Evolutionary conservation across 2,888 invertebrate genomes (phyloP).

Genomic region (Nesidiocoris tenuis): DNA sequence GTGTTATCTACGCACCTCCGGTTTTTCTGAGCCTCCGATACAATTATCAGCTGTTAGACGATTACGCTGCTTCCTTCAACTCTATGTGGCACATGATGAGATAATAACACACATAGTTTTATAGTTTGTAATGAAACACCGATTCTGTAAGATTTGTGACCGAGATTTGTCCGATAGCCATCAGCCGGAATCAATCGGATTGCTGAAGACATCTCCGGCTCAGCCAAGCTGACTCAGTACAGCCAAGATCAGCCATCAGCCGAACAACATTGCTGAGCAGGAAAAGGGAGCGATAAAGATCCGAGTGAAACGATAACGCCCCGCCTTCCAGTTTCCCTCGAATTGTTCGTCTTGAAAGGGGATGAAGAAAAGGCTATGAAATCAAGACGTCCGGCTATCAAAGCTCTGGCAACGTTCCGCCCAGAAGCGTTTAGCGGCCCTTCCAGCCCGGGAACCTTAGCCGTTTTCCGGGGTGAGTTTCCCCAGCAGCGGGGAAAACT

Average conservation of each 20-base stretch:
- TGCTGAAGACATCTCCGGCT: too few relatives aligned
- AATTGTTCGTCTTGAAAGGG: neutral
- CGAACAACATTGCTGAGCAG: neutral
- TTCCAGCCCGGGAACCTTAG: conserved; percentile 6
- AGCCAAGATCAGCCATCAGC: neutral
- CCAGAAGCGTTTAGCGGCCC: conserved; percentile 10
- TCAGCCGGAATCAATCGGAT: too few relatives aligned
- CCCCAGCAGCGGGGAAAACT: conserved; percentile 1
- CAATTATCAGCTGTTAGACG: too few relatives aligned
- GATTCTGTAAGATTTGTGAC: too few relatives aligned
- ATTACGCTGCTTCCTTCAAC: too few relatives aligned
- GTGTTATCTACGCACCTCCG: too few relatives aligned
- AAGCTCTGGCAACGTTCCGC: conserved; percentile 3
- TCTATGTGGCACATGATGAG: too few relatives aligned
- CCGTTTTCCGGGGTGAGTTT: neutral
- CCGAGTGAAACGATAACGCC: conserved; percentile 20
- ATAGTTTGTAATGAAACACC: too few relatives aligned
- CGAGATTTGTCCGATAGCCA: too few relatives aligned
- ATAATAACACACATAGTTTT: too few relatives aligned
- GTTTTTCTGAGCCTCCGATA: too few relatives aligned
- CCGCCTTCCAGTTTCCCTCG: neutral
- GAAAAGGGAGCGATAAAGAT: conserved; percentile 32
- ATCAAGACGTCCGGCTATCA: conserved; percentile 40
- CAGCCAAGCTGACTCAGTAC: neutral
- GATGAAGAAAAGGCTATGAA: conserved; percentile 35